Base-by-base conservation (phyloP, 2,113 vertebrate genomes). In the Diadophis punctatus region DNA sequence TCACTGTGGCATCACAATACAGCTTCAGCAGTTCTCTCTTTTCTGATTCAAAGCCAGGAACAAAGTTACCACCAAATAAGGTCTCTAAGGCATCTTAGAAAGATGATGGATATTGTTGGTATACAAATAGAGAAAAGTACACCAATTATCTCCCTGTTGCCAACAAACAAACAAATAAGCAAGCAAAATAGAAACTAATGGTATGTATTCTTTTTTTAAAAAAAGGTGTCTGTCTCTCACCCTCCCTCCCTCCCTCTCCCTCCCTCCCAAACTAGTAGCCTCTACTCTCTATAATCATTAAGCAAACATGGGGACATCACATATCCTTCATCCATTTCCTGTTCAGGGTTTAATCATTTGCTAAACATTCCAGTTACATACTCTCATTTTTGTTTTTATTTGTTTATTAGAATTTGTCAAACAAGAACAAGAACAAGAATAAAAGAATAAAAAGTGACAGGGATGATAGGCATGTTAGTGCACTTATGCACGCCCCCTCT, bases 21-120 rank as follows among this genome's bases (percentile, higher is more conserved):
- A 90, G 88, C 90, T 51, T 0, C 1, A 8, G 5, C 4, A 0
- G 0, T 0, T 1, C 63, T 53, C 68, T 86, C 91, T 93, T 52
- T 92, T 93, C 92, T 43, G 93, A 85, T 30, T 60, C 86, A 51
- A 91, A 86, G 93, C 34, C 34, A 88, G 12, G 6, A 48, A 11
- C 90, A 39, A 0, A 2, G 5, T 0, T 6, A 56, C 27, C 49
- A 1, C 0, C 0, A 60, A 52, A 88, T 49, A 74, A 74, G 30
- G 30, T 9, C 8, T n/a, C 30, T 46, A 14, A 39, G 16, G 34
- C 7, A 39, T 20, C 34, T 34, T 8, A 80, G 68, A 22, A 80
- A 80, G 16, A 80, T 74, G n/a, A 34, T 39, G 30, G 63, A 68
- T 80, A n/a, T 39, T 80, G 34, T 39, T 39, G 68, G 7, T 80